phyloP scores from a whole-genome alignment of 1,140 invertebrate species.

The Pogonus chalceus region DNA sequence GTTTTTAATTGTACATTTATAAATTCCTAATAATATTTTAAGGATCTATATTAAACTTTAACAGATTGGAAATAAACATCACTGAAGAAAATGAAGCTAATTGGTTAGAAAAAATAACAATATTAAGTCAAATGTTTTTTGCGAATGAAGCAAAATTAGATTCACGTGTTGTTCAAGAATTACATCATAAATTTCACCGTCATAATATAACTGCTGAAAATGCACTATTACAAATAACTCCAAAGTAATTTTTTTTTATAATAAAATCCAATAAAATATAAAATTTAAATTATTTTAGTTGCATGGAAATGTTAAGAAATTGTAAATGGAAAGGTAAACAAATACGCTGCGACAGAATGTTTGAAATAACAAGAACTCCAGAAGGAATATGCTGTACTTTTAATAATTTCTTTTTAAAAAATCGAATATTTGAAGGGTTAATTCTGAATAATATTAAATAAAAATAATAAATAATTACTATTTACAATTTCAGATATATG shows the following conservation, averaged over 20 bases:
- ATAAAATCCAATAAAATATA: neutral
- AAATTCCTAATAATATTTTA: too few species aligned
- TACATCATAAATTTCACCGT: neutral
- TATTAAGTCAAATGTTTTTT: neutral
- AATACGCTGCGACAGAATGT: neutral
- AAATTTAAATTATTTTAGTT: neutral
- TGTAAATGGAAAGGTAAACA: neutral
- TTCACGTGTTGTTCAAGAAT: neutral
- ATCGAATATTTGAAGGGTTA: neutral
- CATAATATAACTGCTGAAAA: neutral
- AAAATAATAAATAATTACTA: neutral
- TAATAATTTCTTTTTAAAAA: neutral
- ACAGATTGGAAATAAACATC: too few species aligned
- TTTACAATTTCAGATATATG: neutral
- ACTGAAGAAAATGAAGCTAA: neutral
- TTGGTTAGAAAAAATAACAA: neutral
- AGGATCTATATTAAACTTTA: too few species aligned
- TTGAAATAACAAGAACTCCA: neutral
- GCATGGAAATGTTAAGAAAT: neutral
- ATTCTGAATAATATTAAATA: neutral
- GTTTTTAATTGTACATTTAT: too few species aligned
- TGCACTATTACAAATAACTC: neutral
- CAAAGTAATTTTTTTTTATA: neutral
- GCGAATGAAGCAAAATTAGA: neutral
- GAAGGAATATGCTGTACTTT: constrained; percentile 5